Evolutionary conservation across 2,113 vertebrate genomes (phyloP), one percentile per base, ranked within the genome.

Genomic region (Gobio gobio): DNA sequence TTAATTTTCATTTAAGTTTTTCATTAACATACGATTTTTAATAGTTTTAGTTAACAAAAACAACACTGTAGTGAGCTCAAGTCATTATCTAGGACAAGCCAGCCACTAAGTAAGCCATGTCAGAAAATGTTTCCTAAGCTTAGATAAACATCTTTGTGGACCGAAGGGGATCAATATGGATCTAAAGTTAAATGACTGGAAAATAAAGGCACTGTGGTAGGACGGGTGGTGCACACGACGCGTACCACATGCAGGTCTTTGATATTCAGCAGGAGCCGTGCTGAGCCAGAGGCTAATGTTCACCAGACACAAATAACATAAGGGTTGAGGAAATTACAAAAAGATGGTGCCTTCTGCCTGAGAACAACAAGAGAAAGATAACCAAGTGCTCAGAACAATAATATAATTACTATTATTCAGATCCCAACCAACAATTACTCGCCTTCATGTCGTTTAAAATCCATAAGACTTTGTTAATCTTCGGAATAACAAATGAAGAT

Each of bases 231-330:
- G 56, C 36, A 61, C 29, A 3, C 20, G 13, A 61, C 29, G 12
- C 18, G 13, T 36, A 8, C 22, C 77, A 63, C 77, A 79, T 45
- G 40, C n/a, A 61, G 77, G 22, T 79, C 58, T 79, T 63, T 63
- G 63, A 63, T 79, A 79, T 79, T 79, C 77, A 63, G 58, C 77
- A 79, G 58, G 59, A 79, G 76, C 54, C 6, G 3, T 43, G 8
- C 33, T 14, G 10, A 59, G 77, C 77, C 77, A 79, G 58, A 79
- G 56, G 77, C 56, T 45, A 63, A 63, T 45, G 77, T 79, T 79
- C n/a, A 33, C 76, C 76, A 78, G 51, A 78, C 54, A 40, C 26
- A 78, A 59, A 78, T n/a, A 78, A 78, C 51, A 78, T 14, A 40
- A 63, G 58, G 40, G 58, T 45, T 79, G 12, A 45, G 58, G 58